Conservation (phyloP, 2,888 invertebrate species). For the Tinea pellionella region DNA sequence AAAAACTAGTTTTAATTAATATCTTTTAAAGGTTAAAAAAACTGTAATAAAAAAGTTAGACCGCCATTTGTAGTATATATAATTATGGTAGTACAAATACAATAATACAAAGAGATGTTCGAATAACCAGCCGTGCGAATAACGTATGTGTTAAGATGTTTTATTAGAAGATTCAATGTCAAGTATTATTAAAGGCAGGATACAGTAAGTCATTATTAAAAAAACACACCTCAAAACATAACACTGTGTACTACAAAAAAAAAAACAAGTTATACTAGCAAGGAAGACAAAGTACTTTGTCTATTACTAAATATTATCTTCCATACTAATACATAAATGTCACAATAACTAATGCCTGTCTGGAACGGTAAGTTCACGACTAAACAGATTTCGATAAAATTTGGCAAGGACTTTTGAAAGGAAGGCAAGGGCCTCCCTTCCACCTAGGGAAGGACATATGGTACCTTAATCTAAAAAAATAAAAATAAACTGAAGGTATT, state of each 20-base stretch:
- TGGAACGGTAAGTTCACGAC: too few species aligned
- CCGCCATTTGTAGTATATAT: neutral
- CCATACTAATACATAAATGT: too few species aligned
- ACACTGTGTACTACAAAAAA: neutral
- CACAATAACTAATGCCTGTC: too few species aligned
- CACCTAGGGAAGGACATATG: too few species aligned
- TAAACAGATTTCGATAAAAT: too few species aligned
- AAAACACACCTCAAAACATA: neutral
- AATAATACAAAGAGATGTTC: neutral
- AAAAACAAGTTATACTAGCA: neutral
- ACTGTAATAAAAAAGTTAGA: neutral
- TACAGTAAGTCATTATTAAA: neutral
- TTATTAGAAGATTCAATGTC: constrained; percentile 4
- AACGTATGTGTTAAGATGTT: neutral
- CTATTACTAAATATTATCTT: neutral
- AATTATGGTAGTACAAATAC: neutral
- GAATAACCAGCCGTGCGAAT: neutral
- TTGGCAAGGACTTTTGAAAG: too few species aligned
- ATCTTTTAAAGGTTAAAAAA: neutral
- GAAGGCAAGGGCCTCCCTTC: too few species aligned
- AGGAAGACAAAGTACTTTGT: constrained; percentile 2
- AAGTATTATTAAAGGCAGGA: neutral
- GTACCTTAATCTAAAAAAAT: too few species aligned
- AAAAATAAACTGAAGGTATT: too few species aligned
- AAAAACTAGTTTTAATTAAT: neutral